A percentile compares a stretch with the other conserved stretches of the same genome.
Conservation (phyloP, 2,797 vertebrate species). For the Mallotus villosus region DNA sequence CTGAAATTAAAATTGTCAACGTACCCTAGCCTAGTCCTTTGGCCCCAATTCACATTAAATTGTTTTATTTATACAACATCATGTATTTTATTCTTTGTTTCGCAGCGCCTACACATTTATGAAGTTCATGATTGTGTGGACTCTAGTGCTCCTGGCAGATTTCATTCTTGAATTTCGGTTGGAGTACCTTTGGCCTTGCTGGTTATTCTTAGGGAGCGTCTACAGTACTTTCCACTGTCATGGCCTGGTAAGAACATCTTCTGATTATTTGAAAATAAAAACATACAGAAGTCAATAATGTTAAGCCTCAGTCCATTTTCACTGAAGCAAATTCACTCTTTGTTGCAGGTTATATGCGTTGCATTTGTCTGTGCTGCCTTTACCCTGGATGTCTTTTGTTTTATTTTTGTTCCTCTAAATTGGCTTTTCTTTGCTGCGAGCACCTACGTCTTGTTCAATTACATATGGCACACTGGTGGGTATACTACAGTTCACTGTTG, state of each 20-base stretch:
- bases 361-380: constrained; percentile 82
- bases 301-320: not conserved
- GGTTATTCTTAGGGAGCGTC: constrained; percentile 82
- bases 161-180: constrained; percentile 81
- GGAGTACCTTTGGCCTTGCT: constrained; percentile 85
- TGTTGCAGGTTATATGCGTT: constrained; percentile 78
- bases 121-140: constrained; percentile 82
- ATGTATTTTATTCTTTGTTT: constrained; percentile 9
- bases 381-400: constrained; percentile 82
- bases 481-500: not conserved
- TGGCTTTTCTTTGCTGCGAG: constrained; percentile 85
- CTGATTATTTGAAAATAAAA: not conserved
- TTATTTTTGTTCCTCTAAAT: constrained; percentile 82
- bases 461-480: constrained; percentile 85
- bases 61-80: not conserved
- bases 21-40: too few relatives aligned
- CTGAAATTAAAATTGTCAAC: constrained; percentile 5
- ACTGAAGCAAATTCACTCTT: constrained; percentile 25
- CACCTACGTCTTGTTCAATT: constrained; percentile 83
- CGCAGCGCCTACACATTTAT: constrained; percentile 79
- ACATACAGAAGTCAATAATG: not conserved
- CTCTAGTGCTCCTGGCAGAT: constrained; percentile 80
- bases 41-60: not conserved
- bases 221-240: constrained; percentile 85
- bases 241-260: constrained; percentile 73